A percentile compares a stretch with the other conserved stretches of the same genome.
phyloP scores from a whole-genome alignment of 2,888 invertebrate species.

The Ernsta delagoae region DNA sequence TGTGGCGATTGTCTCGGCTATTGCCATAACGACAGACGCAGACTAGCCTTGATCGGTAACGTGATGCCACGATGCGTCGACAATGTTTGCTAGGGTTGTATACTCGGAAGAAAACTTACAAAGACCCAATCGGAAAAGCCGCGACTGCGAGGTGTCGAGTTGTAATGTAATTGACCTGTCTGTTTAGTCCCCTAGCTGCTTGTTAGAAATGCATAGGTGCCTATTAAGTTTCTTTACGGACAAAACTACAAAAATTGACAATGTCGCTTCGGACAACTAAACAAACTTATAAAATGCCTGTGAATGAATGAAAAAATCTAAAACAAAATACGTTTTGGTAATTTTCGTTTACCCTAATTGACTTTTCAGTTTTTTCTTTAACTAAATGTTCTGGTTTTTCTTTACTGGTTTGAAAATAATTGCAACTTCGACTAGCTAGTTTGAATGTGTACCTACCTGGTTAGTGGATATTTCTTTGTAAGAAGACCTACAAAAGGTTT shows the following conservation, averaged over 20 bases:
- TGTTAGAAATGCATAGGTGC: too few species aligned
- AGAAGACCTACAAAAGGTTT: conserved; percentile 14
- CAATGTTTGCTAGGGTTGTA: conserved; percentile 18
- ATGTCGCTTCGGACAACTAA: too few species aligned
- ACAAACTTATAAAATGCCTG: too few species aligned
- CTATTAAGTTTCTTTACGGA: too few species aligned
- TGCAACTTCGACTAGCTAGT: too few species aligned
- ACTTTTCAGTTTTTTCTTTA: too few species aligned
- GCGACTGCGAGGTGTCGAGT: not conserved
- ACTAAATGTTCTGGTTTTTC: too few species aligned
- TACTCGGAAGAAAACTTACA: conserved; percentile 26
- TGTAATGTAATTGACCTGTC: conserved; percentile 2
- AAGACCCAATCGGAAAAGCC: not conserved
- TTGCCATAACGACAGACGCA: conserved; percentile 14
- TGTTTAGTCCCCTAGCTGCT: not conserved
- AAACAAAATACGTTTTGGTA: too few species aligned
- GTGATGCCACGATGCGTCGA: conserved; percentile 13
- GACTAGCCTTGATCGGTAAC: conserved; percentile 22
- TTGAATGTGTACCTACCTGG: not conserved
- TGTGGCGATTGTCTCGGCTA: conserved; percentile 11
- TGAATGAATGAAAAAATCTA: too few species aligned
- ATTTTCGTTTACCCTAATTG: too few species aligned
- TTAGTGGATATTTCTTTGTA: not conserved
- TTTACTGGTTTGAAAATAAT: too few species aligned
- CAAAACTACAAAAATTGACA: too few species aligned